These are phyloP conservation scores for Lysandra coridon DNA, from an alignment of 2,888 invertebrate genomes.

Conservation along the genomic window DNA sequence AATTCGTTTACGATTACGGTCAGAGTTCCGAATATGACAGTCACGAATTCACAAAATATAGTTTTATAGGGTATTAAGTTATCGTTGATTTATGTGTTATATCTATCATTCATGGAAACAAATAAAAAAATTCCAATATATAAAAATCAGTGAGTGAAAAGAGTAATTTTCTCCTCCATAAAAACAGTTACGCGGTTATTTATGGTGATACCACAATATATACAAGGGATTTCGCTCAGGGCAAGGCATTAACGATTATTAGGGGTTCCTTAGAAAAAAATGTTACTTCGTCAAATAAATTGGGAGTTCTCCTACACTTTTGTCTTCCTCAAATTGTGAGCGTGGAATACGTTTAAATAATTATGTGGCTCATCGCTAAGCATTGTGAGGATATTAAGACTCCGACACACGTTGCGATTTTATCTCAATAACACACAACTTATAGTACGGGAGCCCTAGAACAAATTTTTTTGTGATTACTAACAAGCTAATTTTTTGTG, in stretches of 20 bases:
- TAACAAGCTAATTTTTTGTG: no score
- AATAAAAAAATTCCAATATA: slow-evolving; percentile 41
- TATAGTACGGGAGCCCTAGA: no score
- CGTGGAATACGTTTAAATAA: slow-evolving; percentile 18
- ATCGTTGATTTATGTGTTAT: slow-evolving; percentile 18
- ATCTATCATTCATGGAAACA: slow-evolving; percentile 27
- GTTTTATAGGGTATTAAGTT: slow-evolving; percentile 25
- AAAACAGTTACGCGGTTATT: slow-evolving; percentile 78
- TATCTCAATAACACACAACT: no score
- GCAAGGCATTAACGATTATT: slow-evolving; percentile 76
- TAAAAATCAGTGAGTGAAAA: slow-evolving; percentile 68
- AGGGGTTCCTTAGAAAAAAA: slow-evolving; percentile 67
- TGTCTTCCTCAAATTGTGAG: slow-evolving; percentile 44
- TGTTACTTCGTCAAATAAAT: slow-evolving; percentile 73
- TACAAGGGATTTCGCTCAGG: slow-evolving; percentile 72
- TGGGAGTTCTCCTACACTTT: slow-evolving; percentile 60
- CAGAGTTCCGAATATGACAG: not conserved
- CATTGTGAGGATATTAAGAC: not conserved
- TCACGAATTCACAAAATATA: not conserved
- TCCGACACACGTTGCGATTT: not conserved
- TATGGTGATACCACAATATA: slow-evolving; percentile 77
- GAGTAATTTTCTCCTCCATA: slow-evolving; percentile 67
- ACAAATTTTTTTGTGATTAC: no score
- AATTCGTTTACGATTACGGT: not conserved
- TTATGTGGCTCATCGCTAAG: slow-evolving; percentile 17